Conservation (phyloP, 2,888 invertebrate genomes). For the Marronus borbonicus region DNA sequence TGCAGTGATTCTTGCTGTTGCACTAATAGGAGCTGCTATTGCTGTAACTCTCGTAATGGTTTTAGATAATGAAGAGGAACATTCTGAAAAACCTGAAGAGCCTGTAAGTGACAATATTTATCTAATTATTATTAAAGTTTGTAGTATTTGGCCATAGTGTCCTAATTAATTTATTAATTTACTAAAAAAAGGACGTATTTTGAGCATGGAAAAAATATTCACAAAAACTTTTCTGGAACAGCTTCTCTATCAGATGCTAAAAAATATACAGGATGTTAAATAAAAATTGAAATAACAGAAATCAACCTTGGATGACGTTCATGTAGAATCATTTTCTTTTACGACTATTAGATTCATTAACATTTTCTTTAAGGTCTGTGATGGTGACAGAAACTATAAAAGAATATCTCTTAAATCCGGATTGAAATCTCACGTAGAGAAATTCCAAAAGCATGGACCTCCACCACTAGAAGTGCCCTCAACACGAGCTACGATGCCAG, state of each 20-base stretch:
- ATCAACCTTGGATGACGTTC: no score
- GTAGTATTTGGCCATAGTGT: no score
- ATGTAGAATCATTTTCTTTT: no score
- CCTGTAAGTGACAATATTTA: no score
- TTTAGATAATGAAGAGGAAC: neutral
- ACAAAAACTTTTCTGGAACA: no score
- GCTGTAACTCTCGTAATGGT: slow-evolving; percentile 14
- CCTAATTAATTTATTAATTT: no score
- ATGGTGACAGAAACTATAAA: neutral
- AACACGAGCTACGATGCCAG: neutral
- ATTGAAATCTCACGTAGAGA: slow-evolving; percentile 10
- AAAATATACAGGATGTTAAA: no score
- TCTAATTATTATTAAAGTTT: no score
- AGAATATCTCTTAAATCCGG: neutral
- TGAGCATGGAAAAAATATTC: no score
- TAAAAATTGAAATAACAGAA: no score
- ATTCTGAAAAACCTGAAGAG: neutral
- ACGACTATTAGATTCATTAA: neutral
- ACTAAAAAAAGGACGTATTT: no score
- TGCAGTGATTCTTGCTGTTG: slow-evolving; percentile 8
- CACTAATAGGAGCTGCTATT: neutral
- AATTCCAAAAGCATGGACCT: slow-evolving; percentile 8
- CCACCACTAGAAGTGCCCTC: slow-evolving; percentile 5
- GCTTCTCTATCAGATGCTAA: no score
- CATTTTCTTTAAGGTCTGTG: slow-evolving; percentile 5